Base-by-base conservation (phyloP, 2,113 vertebrate genomes). In the Apteryx owenii region DNA sequence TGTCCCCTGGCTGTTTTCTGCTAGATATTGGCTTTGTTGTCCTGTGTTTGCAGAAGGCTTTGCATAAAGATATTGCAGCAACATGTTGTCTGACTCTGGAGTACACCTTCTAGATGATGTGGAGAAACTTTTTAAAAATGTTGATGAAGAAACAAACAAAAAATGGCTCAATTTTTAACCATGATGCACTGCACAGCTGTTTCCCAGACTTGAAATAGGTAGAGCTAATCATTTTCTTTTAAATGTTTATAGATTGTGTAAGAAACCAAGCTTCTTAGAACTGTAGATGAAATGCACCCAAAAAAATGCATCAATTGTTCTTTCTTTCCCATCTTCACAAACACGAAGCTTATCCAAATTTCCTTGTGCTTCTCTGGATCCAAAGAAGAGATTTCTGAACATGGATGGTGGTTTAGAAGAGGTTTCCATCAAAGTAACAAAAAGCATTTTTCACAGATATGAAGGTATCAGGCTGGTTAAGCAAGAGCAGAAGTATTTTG, bases 201-300 rank as follows among this genome's bases (percentile, higher is more conserved):
- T 96, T 76, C 71, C 80, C 2, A 1, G 26, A 22, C 51, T 94
- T 58, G 65, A 93, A 90, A 71, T 22, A 68, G 75, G 72, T 60
- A 91, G 33, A 90, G 56, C 72, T 95, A 79, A 81, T 89, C 10
- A 75, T 91, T 95, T 85, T 95, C n/a, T 95, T 83, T 1, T 75
- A 28, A 53, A 62, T 61, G 17, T 95, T 95, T 88, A 14, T 62
- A 44, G 51, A 33, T 29, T 81, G 10, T 38, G 0, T 88, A 60
- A 42, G 81, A 91, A 54, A 7, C 31, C 40, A 33, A 90, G 42
- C 81, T 85, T 56, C 36, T 75, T 44, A 42, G 73, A 81, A 58
- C 14, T 60, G 73, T 81, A 28, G 10, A 64, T 53, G 31, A 0
- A 12, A 10, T 3, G 14, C 7, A 19, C 48, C 65, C 56, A 10